These are phyloP conservation scores for Mylabris phalerata DNA, from an alignment of 1,140 invertebrate genomes.

Conservation along the genomic window DNA sequence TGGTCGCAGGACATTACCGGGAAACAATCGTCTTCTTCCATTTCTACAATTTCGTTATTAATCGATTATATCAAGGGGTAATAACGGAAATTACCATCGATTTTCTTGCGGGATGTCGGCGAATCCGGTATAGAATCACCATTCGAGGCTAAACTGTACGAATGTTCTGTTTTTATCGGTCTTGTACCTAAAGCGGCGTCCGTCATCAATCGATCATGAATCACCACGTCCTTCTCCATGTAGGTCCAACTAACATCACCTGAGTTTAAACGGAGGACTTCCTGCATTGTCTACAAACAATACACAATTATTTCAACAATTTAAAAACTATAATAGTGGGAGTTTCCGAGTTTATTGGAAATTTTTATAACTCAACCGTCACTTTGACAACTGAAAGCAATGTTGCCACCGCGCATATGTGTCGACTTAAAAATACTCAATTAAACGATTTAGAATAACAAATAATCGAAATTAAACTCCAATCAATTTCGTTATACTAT, in stretches of 20 bases:
- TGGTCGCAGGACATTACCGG: slow-evolving; percentile 50
- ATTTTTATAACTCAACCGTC: too few relatives aligned
- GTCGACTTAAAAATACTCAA: too few relatives aligned
- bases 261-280: slow-evolving; percentile 42
- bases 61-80: background rate
- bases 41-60: slow-evolving; percentile 50
- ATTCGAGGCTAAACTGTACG: slow-evolving; percentile 68
- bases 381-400: too few relatives aligned
- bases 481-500: too few relatives aligned
- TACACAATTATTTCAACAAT: background rate
- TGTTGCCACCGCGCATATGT: too few relatives aligned
- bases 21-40: slow-evolving; percentile 75
- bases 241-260: slow-evolving; percentile 38
- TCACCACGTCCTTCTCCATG: slow-evolving; percentile 60
- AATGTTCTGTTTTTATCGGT: slow-evolving; percentile 80
- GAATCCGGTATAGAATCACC: slow-evolving; percentile 58
- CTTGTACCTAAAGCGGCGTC: slow-evolving; percentile 71
- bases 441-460: too few relatives aligned
- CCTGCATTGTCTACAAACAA: slow-evolving; percentile 53
- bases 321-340: too few relatives aligned
- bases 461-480: too few relatives aligned
- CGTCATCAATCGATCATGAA: slow-evolving; percentile 84
- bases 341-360: too few relatives aligned
- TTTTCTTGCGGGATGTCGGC: slow-evolving; percentile 53
- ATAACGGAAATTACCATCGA: slow-evolving; percentile 48